Evolutionary conservation across 2,113 vertebrate genomes (phyloP), one percentile per base, ranked within the genome.

Genomic region (Tringa solitaria): DNA sequence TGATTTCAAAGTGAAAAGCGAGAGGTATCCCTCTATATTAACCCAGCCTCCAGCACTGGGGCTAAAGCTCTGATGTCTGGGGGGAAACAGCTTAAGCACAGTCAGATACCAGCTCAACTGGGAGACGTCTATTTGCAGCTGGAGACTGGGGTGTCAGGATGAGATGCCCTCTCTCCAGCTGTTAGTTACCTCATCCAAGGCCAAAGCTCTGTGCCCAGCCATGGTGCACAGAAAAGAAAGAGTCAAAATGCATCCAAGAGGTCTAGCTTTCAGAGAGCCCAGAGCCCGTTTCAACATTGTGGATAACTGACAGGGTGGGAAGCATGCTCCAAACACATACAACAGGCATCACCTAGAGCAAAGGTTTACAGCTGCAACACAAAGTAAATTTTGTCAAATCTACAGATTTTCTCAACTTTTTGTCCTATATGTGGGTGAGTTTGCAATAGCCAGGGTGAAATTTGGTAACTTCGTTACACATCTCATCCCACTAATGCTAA

Each of bases 211-310:
- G 27, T n/a, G 22, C 48, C 39, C 26, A 35, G 57, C 16, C 51
- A 48, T 0, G 1, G 2, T 4, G 1, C 28, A 17, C 24, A 6
- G 28, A 13, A 14, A 72, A n/a, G n/a, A 60, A 46, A 28, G 12
- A 10, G 13, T 45, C 18, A 61, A 77, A n/a, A 9, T 10, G 21
- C 17, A 65, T n/a, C 27, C 33, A 63, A 30, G 72, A 59, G 33
- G 6, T 64, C 24, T 32, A n/a, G 17, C 17, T 72, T 72, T 83
- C 12, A 0, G 20, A 10, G 10, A 7, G 21, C 12, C 10, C 1
- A 5, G 60, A 60, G 56, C 7, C 74, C 65, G 23, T 20, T 35
- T 39, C 17, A 54, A 48, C 21, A 5, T 3, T 7, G 35, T 12
- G 35, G 14, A 2, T 39, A 39, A 73, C 15, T 5, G 53, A 11